Percentiles rank a stretch among this genome's conserved stretches.
phyloP scores from a whole-genome alignment of 2,888 invertebrate species.

The Candidula unifasciata region DNA sequence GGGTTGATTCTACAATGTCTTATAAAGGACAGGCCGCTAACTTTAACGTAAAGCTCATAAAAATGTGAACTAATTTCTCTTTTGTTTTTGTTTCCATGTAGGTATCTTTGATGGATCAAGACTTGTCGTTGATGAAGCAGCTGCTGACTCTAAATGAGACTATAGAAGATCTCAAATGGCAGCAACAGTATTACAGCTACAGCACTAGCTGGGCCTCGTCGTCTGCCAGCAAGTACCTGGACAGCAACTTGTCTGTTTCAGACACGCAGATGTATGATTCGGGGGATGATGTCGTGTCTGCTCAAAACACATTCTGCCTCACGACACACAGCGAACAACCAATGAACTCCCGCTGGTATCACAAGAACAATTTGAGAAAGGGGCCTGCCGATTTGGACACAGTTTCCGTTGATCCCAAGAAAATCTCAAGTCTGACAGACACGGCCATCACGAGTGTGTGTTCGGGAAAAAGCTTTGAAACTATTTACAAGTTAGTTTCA shows the following conservation, averaged over 20 bases:
- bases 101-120: slow-evolving; percentile 74
- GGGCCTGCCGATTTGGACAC: slow-evolving; percentile 1
- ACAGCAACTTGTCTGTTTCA: slow-evolving; percentile 66
- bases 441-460: background rate
- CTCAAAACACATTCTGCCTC: background rate
- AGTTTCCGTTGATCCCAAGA: background rate
- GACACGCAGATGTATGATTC: slow-evolving; percentile 68
- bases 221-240: slow-evolving; percentile 62
- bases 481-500: background rate
- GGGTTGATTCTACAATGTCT: too few species aligned
- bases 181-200: slow-evolving; percentile 61
- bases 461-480: background rate
- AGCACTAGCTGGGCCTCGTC: slow-evolving; percentile 63
- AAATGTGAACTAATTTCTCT: background rate
- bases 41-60: too few species aligned
- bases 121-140: slow-evolving; percentile 73
- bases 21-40: too few species aligned
- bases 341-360: slow-evolving; percentile 14
- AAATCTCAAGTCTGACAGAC: background rate
- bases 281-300: slow-evolving; percentile 45
- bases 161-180: slow-evolving; percentile 75
- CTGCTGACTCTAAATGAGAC: slow-evolving; percentile 74
- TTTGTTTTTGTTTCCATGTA: slow-evolving; percentile 41
- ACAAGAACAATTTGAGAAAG: background rate
- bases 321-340: slow-evolving; percentile 10